Evolutionary conservation across 2,888 invertebrate species (phyloP), one percentile per base, ranked within the genome.

Genomic region (Machimus rusticus): DNA sequence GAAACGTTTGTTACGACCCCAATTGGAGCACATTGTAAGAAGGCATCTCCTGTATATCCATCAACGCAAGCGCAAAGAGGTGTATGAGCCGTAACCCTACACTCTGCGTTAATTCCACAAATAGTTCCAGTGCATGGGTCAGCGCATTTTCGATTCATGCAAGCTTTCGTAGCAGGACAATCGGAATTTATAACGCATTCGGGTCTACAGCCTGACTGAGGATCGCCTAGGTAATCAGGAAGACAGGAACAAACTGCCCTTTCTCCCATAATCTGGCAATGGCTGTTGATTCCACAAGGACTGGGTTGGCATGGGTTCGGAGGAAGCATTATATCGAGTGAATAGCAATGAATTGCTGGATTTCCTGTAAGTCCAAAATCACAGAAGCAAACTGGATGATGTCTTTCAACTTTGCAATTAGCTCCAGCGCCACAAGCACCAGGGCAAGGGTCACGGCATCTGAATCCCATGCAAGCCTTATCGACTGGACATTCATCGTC

Each of bases 151-250:
- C 95, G 94, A 90, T 96, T 95, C 16, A 96, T 93, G 91, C 98
- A 98, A 19, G 96, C 95, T 91, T 96, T 95, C 89, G 95, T 94
- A 4, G 94, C 92, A 14, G 95, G 93, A 92, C 98, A 98, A 90
- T 97, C 97, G 0, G 97, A 95, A 92, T 97, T 97, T 90, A 96
- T 94, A n/a, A 95, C 94, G 92, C 97, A 97, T 93, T 97, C 97
- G 34, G 96, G 96, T 91, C 94, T 94, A 91, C 95, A 97, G 90
- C 96, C 96, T 85, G 94, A 93, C 89, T 95, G 95, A 3, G 98
- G 97, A 93, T 98, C 96, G 12, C 98, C 98, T 88, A 95, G 92
- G 91, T 96, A 97, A 88, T 96, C 95, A 9, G 95, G 94, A 77
- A 96, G 93, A 91, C 97, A 97, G 0, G 95, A 95, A 91, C 97